Conservation (phyloP, 2,113 vertebrate genomes). For the Pteronura brasiliensis region DNA sequence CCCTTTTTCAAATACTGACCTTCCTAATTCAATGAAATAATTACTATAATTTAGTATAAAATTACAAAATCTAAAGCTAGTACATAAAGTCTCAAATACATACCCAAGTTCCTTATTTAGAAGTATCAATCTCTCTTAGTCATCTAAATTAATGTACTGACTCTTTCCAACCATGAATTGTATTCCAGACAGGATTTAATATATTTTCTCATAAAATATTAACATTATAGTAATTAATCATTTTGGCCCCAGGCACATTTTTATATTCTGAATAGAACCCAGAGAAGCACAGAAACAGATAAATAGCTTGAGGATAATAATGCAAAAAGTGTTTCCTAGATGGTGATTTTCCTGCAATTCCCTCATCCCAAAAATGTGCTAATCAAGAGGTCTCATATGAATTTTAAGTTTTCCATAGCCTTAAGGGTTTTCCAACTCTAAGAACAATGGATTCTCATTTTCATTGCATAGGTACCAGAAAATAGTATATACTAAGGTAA, state of each 20-base stretch:
- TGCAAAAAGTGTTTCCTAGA: not conserved
- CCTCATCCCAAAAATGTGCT: not conserved
- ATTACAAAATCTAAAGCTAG: not conserved
- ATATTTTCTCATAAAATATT: constrained; percentile 66
- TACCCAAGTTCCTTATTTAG: not conserved
- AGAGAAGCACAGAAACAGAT: not conserved
- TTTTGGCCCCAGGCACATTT: constrained; percentile 26
- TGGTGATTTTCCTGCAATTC: not conserved
- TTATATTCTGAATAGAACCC: constrained; percentile 34
- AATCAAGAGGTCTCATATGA: not conserved
- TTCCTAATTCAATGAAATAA: not conserved
- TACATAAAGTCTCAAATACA: not conserved
- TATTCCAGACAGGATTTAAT: constrained; percentile 65
- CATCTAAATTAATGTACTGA: constrained; percentile 45
- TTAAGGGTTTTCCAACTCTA: not conserved
- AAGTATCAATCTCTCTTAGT: not conserved
- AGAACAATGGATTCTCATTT: not conserved
- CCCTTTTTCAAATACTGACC: not conserved
- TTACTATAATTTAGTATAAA: not conserved
- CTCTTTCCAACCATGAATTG: constrained; percentile 48
- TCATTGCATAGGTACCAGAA: not conserved
- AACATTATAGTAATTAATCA: constrained; percentile 60
- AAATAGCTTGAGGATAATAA: not conserved
- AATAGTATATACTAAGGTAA: not conserved
- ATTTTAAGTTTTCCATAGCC: not conserved